phyloP scores from a whole-genome alignment of 2,888 invertebrate species.

The Agapetus fuscipes region DNA sequence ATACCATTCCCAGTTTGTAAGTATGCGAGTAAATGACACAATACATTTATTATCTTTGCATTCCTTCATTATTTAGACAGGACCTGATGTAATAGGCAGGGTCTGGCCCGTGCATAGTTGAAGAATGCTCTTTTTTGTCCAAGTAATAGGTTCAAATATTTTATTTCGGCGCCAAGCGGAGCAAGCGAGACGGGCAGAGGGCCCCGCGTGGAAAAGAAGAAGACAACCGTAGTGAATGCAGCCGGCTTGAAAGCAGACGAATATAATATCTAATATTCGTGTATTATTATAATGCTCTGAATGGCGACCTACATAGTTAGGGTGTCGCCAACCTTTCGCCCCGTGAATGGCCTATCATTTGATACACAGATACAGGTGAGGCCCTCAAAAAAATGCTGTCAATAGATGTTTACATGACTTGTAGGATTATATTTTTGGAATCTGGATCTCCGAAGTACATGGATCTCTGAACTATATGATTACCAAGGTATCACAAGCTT shows the following conservation, averaged over 20 bases:
- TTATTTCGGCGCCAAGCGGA: constrained; percentile 16
- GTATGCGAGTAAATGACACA: neutral
- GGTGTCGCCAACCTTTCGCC: constrained; percentile 3
- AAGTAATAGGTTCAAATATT: constrained; percentile 16
- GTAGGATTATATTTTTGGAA: neutral
- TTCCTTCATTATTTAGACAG: constrained; percentile 19
- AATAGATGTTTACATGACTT: neutral
- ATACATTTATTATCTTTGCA: constrained; percentile 19
- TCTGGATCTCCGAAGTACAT: neutral
- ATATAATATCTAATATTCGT: constrained; percentile 18
- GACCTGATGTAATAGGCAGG: constrained; percentile 16
- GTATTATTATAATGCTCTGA: constrained; percentile 20
- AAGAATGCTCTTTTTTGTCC: constrained; percentile 15
- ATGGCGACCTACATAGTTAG: constrained; percentile 19
- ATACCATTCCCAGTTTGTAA: no score
- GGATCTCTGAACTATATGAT: no score
- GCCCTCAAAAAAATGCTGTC: neutral
- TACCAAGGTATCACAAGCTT: no score
- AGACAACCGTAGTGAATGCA: constrained; percentile 6
- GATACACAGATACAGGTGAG: neutral
- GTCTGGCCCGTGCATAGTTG: constrained; percentile 4
- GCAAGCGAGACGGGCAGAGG: constrained; percentile 5
- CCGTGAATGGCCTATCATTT: neutral
- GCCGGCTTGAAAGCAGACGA: constrained; percentile 12
- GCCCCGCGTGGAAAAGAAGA: constrained; percentile 1